These are phyloP conservation scores for Chromoteleia sp. DNA, from an alignment of 2,888 invertebrate genomes.

Conservation along the genomic window DNA sequence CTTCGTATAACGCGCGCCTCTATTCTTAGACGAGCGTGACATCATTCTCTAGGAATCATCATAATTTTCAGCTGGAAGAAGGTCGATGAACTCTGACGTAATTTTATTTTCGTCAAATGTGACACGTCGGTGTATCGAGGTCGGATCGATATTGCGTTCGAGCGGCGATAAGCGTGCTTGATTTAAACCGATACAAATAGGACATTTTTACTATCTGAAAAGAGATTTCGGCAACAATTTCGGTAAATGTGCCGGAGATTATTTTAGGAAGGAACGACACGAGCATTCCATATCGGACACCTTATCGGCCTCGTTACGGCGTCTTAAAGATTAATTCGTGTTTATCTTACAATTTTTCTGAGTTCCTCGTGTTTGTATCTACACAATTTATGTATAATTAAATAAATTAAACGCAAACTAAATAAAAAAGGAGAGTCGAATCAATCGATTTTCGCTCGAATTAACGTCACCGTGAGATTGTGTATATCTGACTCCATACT, in stretches of 20 bases:
- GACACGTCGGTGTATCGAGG: constrained; percentile 56
- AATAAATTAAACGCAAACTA: too few relatives aligned
- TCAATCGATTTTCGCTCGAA: too few relatives aligned
- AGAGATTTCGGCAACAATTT: constrained; percentile 42
- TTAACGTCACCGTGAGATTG: too few relatives aligned
- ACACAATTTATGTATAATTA: too few relatives aligned
- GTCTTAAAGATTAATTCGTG: neutral
- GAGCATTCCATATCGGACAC: too few relatives aligned
- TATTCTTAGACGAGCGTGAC: constrained; percentile 63
- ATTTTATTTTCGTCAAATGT: constrained; percentile 69
- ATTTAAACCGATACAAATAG: constrained; percentile 48
- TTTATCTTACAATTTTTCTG: too few relatives aligned
- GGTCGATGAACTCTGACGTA: constrained; percentile 65
- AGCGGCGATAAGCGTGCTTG: constrained; percentile 48
- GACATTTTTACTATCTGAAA: constrained; percentile 33
- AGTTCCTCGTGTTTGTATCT: too few relatives aligned
- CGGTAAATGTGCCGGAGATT: constrained; percentile 35
- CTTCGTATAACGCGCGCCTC: constrained; percentile 37
- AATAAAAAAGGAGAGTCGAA: too few relatives aligned
- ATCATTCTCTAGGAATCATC: constrained; percentile 67
- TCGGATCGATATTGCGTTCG: constrained; percentile 63
- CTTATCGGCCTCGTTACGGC: neutral
- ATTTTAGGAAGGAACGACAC: constrained; percentile 13
- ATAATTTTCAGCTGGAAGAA: constrained; percentile 53
- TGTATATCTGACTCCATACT: too few relatives aligned